Percentiles rank a stretch among this genome's conserved stretches.
Conservation (phyloP, 2,888 invertebrate species). For the Ophion costatus region DNA sequence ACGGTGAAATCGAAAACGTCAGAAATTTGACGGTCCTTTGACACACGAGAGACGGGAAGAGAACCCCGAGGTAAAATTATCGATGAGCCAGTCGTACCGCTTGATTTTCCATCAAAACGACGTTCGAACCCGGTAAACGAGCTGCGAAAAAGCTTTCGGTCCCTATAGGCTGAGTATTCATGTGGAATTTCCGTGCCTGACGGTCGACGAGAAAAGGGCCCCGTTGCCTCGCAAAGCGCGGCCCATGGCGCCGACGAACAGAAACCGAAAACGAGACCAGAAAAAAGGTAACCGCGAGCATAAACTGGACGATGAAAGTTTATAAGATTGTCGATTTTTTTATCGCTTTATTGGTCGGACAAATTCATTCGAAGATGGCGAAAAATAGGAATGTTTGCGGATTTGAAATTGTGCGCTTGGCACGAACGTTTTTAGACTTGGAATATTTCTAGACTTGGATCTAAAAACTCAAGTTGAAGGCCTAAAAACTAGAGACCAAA, state of each 20-base stretch:
- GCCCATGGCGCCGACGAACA: conserved; percentile 63
- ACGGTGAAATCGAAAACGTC: conserved; percentile 12
- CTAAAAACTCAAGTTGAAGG: too few relatives aligned
- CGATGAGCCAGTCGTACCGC: conserved; percentile 21
- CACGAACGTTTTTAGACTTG: too few relatives aligned
- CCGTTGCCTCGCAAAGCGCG: conserved; percentile 4
- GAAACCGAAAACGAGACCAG: conserved; percentile 55
- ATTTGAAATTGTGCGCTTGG: too few relatives aligned
- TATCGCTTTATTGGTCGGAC: too few relatives aligned
- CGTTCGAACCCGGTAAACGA: neutral
- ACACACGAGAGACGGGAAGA: neutral
- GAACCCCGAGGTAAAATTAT: conserved; percentile 22
- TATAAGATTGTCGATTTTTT: too few relatives aligned
- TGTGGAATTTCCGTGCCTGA: conserved; percentile 21
- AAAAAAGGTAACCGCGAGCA: conserved; percentile 45
- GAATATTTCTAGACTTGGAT: too few relatives aligned
- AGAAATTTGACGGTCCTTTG: neutral
- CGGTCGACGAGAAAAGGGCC: conserved; percentile 9
- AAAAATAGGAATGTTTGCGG: too few relatives aligned
- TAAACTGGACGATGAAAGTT: neutral
- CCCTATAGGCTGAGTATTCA: conserved; percentile 15
- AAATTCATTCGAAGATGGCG: too few relatives aligned
- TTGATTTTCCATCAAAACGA: conserved; percentile 14
- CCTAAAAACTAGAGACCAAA: too few relatives aligned
- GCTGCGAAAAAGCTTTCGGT: neutral